Conservation (phyloP, 1,140 invertebrate species). For the Rhynchophorus ferrugineus region DNA sequence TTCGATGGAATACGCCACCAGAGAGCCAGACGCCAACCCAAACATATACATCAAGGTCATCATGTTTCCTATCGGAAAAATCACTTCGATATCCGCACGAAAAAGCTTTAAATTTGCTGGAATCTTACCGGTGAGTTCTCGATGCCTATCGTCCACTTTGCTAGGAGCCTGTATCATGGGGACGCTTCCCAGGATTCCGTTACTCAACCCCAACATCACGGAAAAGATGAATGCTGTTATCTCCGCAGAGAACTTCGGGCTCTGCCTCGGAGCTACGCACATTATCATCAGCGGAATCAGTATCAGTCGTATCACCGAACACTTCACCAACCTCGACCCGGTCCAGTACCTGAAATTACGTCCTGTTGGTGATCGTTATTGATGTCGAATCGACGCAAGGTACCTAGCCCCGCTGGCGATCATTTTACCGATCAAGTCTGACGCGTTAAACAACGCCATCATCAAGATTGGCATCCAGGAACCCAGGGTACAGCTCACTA, state of each 20-base stretch:
- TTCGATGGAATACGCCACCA: constrained; percentile 75
- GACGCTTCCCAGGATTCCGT: constrained; percentile 80
- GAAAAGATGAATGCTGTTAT: constrained; percentile 62
- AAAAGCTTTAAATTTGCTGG: not conserved
- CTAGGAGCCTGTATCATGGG: constrained; percentile 86
- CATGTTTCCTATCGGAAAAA: constrained; percentile 64
- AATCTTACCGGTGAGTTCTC: constrained; percentile 60
- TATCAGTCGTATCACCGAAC: constrained; percentile 50
- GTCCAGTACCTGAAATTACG: constrained; percentile 69
- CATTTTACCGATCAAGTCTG: constrained; percentile 74
- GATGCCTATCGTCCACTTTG: constrained; percentile 67
- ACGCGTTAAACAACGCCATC: constrained; percentile 81
- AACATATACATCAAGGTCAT: constrained; percentile 87
- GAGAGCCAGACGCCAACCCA: constrained; percentile 72
- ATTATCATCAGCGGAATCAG: constrained; percentile 73
- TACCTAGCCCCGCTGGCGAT: constrained; percentile 47
- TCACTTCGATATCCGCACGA: not conserved
- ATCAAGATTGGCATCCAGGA: constrained; percentile 88
- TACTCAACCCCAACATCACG: constrained; percentile 70
- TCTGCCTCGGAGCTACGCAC: constrained; percentile 65
- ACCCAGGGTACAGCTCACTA: constrained; percentile 70
- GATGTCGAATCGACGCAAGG: not conserved
- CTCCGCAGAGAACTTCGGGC: constrained; percentile 65
- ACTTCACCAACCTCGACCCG: constrained; percentile 57
- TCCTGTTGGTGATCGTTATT: not conserved